Evolutionary conservation across 2,113 vertebrate species (phyloP).

Genomic region (Protobothrops mucrosquamatus): DNA sequence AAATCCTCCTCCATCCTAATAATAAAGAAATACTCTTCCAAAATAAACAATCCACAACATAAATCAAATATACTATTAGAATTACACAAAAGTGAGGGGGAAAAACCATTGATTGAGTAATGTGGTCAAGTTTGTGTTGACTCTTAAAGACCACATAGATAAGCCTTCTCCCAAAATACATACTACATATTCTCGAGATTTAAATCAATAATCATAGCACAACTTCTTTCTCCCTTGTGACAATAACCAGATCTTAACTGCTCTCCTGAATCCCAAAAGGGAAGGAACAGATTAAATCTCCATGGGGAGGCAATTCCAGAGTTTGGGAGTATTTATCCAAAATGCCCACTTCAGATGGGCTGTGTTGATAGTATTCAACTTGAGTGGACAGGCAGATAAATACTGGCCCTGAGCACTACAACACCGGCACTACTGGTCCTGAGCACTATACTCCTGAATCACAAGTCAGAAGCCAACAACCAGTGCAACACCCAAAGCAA

Average conservation of each 20-base stretch:
- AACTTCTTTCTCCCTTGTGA: not conserved
- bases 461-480: not conserved
- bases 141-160: not conserved
- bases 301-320: not conserved
- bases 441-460: not conserved
- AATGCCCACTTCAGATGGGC: not conserved
- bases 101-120: not conserved
- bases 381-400: not conserved
- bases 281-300: not conserved
- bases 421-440: not conserved
- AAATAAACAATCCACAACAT: not conserved
- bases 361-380: not conserved
- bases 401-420: not conserved
- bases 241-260: not conserved
- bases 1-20: not conserved
- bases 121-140: not conserved
- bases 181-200: not conserved
- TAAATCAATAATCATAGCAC: not conserved
- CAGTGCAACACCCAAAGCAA: not conserved
- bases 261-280: not conserved
- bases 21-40: not conserved
- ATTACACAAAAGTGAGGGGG: not conserved
- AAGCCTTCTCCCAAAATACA: not conserved
- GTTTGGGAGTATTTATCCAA: not conserved
- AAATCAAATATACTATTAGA: not conserved